Percentiles rank a stretch among this genome's conserved stretches.
phyloP scores from a whole-genome alignment of 2,888 invertebrate species.

The Pollenia angustigena region DNA sequence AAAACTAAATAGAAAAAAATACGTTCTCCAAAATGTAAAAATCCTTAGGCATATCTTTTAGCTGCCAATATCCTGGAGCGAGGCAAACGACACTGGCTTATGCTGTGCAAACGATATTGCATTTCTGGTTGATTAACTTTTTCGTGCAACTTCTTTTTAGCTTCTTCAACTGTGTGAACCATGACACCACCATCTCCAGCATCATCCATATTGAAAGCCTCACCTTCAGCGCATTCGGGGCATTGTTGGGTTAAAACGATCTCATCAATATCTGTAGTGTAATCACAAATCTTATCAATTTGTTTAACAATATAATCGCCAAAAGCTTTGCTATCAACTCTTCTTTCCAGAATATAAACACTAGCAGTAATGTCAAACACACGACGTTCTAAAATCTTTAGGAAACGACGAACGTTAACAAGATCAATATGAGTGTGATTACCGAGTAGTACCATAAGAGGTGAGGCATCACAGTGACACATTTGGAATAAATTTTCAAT shows the following conservation, averaged over 20 bases:
- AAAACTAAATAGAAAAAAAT: no score
- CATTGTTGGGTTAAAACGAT: conserved; percentile 83
- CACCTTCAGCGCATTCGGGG: conserved; percentile 84
- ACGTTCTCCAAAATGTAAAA: neutral
- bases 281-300: conserved; percentile 79
- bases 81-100: conserved; percentile 83
- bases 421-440: conserved; percentile 86
- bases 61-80: conserved; percentile 81
- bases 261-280: conserved; percentile 85
- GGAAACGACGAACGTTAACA: conserved; percentile 85
- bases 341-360: conserved; percentile 83
- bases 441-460: conserved; percentile 85
- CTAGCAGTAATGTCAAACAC: conserved; percentile 85
- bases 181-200: conserved; percentile 79
- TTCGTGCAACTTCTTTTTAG: conserved; percentile 80
- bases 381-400: conserved; percentile 85
- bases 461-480: conserved; percentile 85
- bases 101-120: conserved; percentile 83
- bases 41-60: conserved; percentile 76
- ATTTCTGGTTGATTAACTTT: conserved; percentile 83
- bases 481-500: conserved; percentile 82
- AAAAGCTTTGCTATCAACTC: conserved; percentile 72
- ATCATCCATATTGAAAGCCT: conserved; percentile 83
- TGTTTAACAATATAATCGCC: conserved; percentile 82
- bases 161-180: conserved; percentile 76